Conservation (phyloP, 2,888 invertebrate species). For the Schrankia costaestrigalis region DNA sequence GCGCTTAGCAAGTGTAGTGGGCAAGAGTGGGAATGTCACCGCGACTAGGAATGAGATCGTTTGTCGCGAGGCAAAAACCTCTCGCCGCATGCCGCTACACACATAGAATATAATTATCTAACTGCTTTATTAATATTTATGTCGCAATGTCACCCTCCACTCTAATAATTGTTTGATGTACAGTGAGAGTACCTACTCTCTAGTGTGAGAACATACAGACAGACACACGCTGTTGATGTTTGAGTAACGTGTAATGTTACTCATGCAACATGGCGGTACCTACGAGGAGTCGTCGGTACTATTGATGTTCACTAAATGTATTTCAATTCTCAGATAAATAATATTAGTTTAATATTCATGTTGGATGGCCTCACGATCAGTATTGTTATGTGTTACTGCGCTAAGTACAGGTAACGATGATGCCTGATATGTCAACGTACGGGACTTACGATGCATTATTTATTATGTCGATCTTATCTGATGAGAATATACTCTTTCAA, state of each 20-base stretch:
- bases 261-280: conserved; percentile 6
- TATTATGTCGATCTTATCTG: no score
- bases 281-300: conserved; percentile 1
- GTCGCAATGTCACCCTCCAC: conserved; percentile 18
- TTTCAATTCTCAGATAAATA: conserved; percentile 2
- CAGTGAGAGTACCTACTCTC: conserved; percentile 9
- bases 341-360: conserved; percentile 2
- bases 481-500: no score
- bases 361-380: no score
- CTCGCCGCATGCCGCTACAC: conserved; percentile 22
- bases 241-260: conserved; percentile 4
- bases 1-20: conserved; percentile 26
- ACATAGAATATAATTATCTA: conserved; percentile 32
- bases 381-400: no score
- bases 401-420: no score
- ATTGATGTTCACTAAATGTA: conserved; percentile 1
- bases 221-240: no score
- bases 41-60: conserved; percentile 36
- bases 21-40: conserved; percentile 35
- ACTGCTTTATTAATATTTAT: conserved; percentile 30
- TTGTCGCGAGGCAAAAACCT: conserved; percentile 36
- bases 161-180: conserved; percentile 21
- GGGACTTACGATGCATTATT: no score
- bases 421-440: no score
- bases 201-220: no score